Evolutionary conservation across 2,113 vertebrate species (phyloP), one percentile per base, ranked within the genome.

Genomic region (Stigmatopora nigra): DNA sequence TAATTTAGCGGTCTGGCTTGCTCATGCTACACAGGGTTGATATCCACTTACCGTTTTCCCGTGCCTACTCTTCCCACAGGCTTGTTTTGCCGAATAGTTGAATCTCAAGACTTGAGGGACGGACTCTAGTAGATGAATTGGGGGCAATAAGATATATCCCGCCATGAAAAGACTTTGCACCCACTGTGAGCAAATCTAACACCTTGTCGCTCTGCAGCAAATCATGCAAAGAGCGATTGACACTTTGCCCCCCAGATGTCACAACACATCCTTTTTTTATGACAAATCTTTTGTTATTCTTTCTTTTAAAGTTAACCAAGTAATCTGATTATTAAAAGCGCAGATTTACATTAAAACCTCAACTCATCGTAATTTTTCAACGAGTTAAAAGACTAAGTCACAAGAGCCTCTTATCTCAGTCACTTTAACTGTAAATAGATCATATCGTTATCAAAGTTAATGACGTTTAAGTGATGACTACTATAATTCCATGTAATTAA

Each of bases 1-100:
- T 89, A 88, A 90, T 89, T 90, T 78, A 90, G 85, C 44, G 82
- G 84, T 87, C 79, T 89, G 87, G 84, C 83, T 73, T 44, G 57
- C 68, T 64, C 14, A 60, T 75, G 73, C 48, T 53, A 69, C 69
- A 67, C 63, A 12, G 59, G 41, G 70, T 67, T 70, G 72, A 78
- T 77, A 81, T 87, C 82, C 75, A 61, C 25, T 31, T 31, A 31
- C 25, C 25, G 25, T 78, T 84, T 80, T n/a, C 84, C 81, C 17
- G 44, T 55, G 72, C 67, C 69, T 51, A 52, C 41, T 4, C 60
- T 67, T 49, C 65, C 70, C 68, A 51, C 51, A 55, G 38, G 64
- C 14, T 65, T 80, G 81, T 79, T 87, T 87, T 64, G 69, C 76
- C 79, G 82, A 82, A 71, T 68, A 14, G 58, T 78, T 73, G 53